Conservation (phyloP, 1,140 invertebrate genomes). For the Galleria mellonella region DNA sequence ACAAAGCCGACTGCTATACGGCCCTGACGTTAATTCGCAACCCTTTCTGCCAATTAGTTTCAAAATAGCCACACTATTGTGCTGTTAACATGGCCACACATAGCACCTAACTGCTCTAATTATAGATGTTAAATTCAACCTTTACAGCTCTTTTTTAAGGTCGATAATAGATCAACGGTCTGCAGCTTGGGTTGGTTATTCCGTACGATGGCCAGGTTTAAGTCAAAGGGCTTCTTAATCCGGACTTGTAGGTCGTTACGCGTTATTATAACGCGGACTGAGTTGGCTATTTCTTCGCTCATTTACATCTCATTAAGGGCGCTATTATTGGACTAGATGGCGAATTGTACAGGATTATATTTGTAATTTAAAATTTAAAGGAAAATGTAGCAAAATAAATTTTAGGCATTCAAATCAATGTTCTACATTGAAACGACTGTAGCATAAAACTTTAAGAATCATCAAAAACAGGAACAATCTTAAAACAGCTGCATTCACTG, state of each 20-base stretch:
- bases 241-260: slow-evolving; percentile 72
- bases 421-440: too few relatives aligned
- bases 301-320: slow-evolving; percentile 72
- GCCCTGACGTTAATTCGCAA: slow-evolving; percentile 69
- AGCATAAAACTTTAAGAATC: too few relatives aligned
- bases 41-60: slow-evolving; percentile 73
- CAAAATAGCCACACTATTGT: slow-evolving; percentile 71
- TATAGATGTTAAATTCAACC: slow-evolving; percentile 12
- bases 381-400: too few relatives aligned
- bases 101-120: slow-evolving; percentile 40
- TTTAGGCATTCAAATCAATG: too few relatives aligned
- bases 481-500: too few relatives aligned
- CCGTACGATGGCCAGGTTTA: slow-evolving; percentile 53
- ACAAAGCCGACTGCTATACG: slow-evolving; percentile 49
- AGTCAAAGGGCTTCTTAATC: slow-evolving; percentile 73
- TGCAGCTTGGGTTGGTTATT: slow-evolving; percentile 30
- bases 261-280: slow-evolving; percentile 69
- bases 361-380: too few relatives aligned
- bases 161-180: neutral
- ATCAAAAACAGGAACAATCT: too few relatives aligned
- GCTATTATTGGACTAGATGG: slow-evolving; percentile 60
- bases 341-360: slow-evolving; percentile 29
- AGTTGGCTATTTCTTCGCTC: slow-evolving; percentile 65
- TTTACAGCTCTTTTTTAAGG: slow-evolving; percentile 4
- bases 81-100: slow-evolving; percentile 40